A percentile compares a stretch with the other conserved stretches of the same genome.
These are phyloP conservation scores for Climacteris rufus DNA, from an alignment of 2,113 vertebrate genomes.

Conservation along the genomic window DNA sequence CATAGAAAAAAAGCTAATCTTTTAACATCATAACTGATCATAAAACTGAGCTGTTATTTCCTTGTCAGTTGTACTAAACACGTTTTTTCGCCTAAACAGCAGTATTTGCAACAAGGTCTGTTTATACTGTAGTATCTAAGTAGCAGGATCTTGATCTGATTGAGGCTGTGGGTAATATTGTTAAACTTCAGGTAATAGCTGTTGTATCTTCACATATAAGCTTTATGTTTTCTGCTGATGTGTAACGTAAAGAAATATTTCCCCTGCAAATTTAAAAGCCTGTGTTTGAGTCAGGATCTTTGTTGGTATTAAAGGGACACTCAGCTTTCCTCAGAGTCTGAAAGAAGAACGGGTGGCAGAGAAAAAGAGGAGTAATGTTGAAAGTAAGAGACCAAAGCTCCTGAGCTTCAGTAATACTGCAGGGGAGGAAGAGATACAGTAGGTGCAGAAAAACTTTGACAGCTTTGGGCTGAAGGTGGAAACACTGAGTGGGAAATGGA, in stretches of 20 bases:
- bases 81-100: neutral
- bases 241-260: neutral
- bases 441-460: neutral
- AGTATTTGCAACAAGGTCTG: neutral
- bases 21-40: neutral
- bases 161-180: neutral
- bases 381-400: neutral
- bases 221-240: neutral
- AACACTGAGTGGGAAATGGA: neutral
- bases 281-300: neutral
- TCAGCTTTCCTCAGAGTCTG: neutral
- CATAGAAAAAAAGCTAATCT: neutral
- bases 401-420: neutral
- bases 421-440: neutral
- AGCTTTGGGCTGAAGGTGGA: neutral
- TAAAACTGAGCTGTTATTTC: neutral
- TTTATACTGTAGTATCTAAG: neutral
- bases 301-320: neutral
- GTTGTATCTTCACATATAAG: neutral
- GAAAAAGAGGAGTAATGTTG: neutral
- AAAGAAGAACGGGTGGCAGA: neutral
- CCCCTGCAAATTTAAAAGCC: neutral
- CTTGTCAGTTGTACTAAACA: neutral
- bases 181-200: constrained; percentile 7
- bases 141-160: neutral